These are phyloP conservation scores for Nemoura dubitans DNA, from an alignment of 2,888 invertebrate genomes.

Conservation along the genomic window DNA sequence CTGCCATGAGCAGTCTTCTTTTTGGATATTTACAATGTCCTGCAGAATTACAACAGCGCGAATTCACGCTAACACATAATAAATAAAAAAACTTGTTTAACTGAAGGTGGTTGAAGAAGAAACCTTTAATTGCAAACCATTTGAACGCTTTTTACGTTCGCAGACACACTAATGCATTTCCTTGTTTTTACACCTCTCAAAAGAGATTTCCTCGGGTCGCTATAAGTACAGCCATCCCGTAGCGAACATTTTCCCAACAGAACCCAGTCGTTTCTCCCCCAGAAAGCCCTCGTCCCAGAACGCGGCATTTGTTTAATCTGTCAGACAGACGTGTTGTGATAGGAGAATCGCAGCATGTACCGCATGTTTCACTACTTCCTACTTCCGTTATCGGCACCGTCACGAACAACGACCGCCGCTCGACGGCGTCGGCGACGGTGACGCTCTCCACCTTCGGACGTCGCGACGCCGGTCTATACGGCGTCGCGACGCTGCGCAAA, in stretches of 20 bases:
- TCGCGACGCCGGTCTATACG: too few relatives aligned
- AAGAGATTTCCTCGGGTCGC: not conserved
- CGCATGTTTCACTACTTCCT: constrained; percentile 26
- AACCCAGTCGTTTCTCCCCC: not conserved
- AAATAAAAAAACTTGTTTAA: not conserved
- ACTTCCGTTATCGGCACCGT: not conserved
- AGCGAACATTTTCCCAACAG: not conserved
- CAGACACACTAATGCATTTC: not conserved
- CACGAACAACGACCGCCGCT: not conserved
- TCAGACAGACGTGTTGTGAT: constrained; percentile 30
- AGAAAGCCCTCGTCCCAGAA: not conserved
- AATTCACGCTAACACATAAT: not conserved
- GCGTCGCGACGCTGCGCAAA: not conserved
- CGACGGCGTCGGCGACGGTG: not conserved
- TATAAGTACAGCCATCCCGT: not conserved
- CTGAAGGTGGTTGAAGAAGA: not conserved
- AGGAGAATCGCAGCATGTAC: constrained; percentile 9
- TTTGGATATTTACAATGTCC: not conserved
- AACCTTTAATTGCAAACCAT: not conserved
- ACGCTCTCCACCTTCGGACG: constrained; percentile 8
- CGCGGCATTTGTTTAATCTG: constrained; percentile 28
- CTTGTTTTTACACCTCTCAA: constrained; percentile 7
- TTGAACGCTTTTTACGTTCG: constrained; percentile 5
- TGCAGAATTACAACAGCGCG: not conserved
- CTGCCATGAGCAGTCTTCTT: not conserved